These are phyloP conservation scores for Leptinotarsa texana DNA, from an alignment of 1,140 invertebrate genomes.

Conservation along the genomic window DNA sequence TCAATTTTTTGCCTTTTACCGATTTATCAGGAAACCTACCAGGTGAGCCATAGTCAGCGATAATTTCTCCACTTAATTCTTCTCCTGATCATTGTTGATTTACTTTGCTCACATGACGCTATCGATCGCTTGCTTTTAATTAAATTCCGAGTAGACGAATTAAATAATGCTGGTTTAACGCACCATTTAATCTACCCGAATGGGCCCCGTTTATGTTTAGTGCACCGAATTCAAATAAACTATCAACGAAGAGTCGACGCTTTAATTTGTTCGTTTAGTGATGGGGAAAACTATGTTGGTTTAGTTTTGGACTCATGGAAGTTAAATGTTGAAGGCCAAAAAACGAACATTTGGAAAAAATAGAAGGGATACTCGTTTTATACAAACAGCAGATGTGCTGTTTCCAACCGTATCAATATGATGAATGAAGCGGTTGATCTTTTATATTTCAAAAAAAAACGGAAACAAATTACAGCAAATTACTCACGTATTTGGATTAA, in stretches of 20 bases:
- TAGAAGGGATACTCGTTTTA: no score
- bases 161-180: constrained; percentile 8
- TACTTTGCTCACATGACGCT: not conserved
- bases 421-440: no score
- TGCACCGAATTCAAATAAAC: constrained; percentile 6
- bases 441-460: no score
- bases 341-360: no score
- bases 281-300: not conserved
- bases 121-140: constrained; percentile 1
- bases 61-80: not conserved
- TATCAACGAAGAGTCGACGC: not conserved
- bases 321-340: no score
- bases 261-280: constrained; percentile 4
- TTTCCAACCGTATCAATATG: no score
- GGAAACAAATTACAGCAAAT: no score
- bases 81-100: not conserved
- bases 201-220: not conserved
- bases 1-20: no score
- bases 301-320: not conserved
- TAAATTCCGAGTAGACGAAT: constrained; percentile 2
- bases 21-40: no score
- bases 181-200: constrained; percentile 1
- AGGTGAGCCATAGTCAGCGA: not conserved
- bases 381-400: no score
- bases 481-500: no score